Evolutionary conservation across 2,888 invertebrate genomes (phyloP), one percentile per base, ranked within the genome.

Genomic region (Gymnocheta viridis): DNA sequence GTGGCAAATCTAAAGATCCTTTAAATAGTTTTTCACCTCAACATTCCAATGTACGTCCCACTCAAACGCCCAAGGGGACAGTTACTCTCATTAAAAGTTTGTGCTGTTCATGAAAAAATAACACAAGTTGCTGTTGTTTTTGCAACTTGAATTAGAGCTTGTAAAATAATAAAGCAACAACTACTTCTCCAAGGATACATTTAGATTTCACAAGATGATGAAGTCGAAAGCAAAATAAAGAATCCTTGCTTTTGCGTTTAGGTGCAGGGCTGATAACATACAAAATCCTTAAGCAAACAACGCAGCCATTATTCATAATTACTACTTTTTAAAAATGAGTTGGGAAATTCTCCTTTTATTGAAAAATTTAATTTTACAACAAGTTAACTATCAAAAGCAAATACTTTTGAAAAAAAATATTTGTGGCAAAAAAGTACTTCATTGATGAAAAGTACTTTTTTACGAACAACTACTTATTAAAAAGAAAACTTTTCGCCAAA

Each of bases 1-100:
- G 49, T 51, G 22, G 64, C 14, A 64, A n/a, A 62, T 29, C 14
- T 51, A 17, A 24, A 60, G 32, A 22, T 24, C 19, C 35, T 47
- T 62, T 24, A 29, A 35, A 22, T 47, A 66, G 29, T 64, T 60
- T 62, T 24, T 17, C 5, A 22, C 12, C n/a, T 14, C 44, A 24
- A 22, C 19, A 56, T 66, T 56, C 44, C 44, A n/a, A 17, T 0
- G 32, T 66, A 35, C 9, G 14, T 10, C 12, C 47, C 9, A 19
- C 41, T 47, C 17, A 70, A 47, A 32, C 67, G 66, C 60, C 72
- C 67, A 35, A 58, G 66, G 72, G 58, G 73, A 49, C 73, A 78
- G 67, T 73, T 67, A 54, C 72, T 35, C 73, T 73, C 73, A 78
- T 82, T 82, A 82, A 78, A 62, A 82, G 73, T 78, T 82, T 78